Evolutionary conservation across 2,888 invertebrate species (phyloP), one percentile per base, ranked within the genome.

Genomic region (Synergus laeviventris): DNA sequence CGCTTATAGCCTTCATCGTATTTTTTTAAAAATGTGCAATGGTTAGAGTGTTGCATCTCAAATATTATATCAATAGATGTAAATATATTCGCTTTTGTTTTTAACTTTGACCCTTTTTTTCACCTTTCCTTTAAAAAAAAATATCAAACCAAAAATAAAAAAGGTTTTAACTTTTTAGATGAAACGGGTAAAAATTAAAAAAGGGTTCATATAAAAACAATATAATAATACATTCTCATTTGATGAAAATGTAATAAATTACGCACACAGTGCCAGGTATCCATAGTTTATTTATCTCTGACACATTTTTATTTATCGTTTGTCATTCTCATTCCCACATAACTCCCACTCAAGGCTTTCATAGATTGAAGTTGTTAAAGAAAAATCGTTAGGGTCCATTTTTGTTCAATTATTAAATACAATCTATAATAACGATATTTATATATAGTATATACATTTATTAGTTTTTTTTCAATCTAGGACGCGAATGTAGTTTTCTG

Each of bases 351-450:
- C 77, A 56, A 76, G 78, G 76, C 75, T 75, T 31, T 77, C 60
- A 74, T 36, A 62, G 18, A 64, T 64, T 18, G 38, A 45, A 45
- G 31, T 61, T 60, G 21, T 74, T 59, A 74, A 74, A 74, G n/a
- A 73, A 73, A 59, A 73, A 42, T 64, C 49, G 8, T 31, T 54
- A 66, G 49, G 54, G 45, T 75, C 16, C 59, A 36, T 76, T 64
- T 76, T 73, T 76, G 24, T 21, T 73, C 39, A 36, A 54, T 81
- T 83, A 84, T 87, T 86, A 87, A 86, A 87, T 88, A 86, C 86
- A 88, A 87, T 89, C 85, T 89, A 87, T 86, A 83, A 85, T 87
- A 89, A 88, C 86, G 85, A 85, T 88, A 88, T 84, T 85, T 81
- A 83, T 83, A 81, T 76, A 81, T 83, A 81, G 79, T 81, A 82